A percentile compares a stretch with the other conserved stretches of the same genome.
Evolutionary conservation across 1,140 invertebrate species (phyloP).

Genomic region (Asobara japonica): DNA sequence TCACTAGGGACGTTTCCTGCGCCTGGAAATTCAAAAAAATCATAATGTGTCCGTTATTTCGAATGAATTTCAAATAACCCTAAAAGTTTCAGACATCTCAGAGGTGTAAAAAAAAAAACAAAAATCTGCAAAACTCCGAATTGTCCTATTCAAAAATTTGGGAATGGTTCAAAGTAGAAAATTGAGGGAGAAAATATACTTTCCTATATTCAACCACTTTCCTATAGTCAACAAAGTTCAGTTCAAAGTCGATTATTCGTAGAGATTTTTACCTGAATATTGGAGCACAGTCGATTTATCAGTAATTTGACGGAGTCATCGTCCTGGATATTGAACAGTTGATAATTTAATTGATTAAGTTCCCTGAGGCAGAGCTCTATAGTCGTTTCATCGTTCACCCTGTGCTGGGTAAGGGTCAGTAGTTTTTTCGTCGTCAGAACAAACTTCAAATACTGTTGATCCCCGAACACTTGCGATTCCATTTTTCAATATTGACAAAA

Average conservation of each 20-base stretch:
- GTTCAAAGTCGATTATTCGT: background rate
- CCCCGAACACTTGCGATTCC: no score
- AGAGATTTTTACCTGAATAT: background rate
- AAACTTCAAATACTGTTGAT: no score
- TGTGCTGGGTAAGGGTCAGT: conserved; percentile 51
- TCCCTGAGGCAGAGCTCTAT: conserved; percentile 58
- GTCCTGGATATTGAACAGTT: conserved; percentile 49
- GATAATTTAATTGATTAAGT: conserved; percentile 62
- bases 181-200: conserved; percentile 42
- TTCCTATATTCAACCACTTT: conserved; percentile 54
- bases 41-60: no score
- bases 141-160: no score
- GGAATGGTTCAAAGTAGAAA: background rate
- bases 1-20: background rate
- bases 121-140: no score
- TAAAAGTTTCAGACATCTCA: no score
- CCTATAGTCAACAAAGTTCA: conserved; percentile 20
- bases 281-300: conserved; percentile 60
- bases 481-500: no score
- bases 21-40: background rate
- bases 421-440: conserved; percentile 54
- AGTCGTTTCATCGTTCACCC: conserved; percentile 54
- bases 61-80: no score
- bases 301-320: conserved; percentile 62
- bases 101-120: no score